Evolutionary conservation across 2,797 vertebrate species (phyloP), one percentile per base, ranked within the genome.

Genomic region (Serranus cabrilla): DNA sequence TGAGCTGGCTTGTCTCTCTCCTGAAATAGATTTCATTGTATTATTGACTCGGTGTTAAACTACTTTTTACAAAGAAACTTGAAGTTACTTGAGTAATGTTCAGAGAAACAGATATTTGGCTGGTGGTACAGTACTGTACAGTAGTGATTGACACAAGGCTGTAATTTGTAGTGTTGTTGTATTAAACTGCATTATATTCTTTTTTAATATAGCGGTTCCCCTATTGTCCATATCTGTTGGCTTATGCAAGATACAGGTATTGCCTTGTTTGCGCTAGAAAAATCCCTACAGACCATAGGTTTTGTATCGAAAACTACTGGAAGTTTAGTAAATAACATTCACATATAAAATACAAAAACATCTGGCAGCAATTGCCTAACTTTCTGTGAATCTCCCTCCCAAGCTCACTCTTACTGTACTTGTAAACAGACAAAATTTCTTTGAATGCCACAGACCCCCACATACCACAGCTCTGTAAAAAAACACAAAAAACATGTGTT

Each of bases 261-360:
- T 46, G 37, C 11, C 54, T 58, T 54, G 12, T 57, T 46, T 46
- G 20, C 71, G 11, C 4, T 12, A 18, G 5, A 20, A 64, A 60
- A 60, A 34, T 43, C 10, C 14, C n/a, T 40, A 40, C 2, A 72
- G 13, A 67, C 45, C 34, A 76, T 37, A 71, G 17, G 1, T 31
- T 54, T 43, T 59, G 8, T 25, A 65, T 17, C 5, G 5, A 80
- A 52, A 60, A 52, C 14, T 11, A 34, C 34, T 34, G 34, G 34
- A 25, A 70, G 27, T 81, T 74, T 11, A 57, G 58, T 46, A 69
- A 87, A 74, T 71, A 56, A 59, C 74, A 71, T 60, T 70, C 20
- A 69, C 71, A 67, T 7, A 25, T 37, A 74, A 72, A 57, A 65
- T 58, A 61, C 13, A 73, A 74, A 81, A 42, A 63, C 14, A 0